phyloP scores from a whole-genome alignment of 1,140 invertebrate genomes.

The Chymomyza costata region DNA sequence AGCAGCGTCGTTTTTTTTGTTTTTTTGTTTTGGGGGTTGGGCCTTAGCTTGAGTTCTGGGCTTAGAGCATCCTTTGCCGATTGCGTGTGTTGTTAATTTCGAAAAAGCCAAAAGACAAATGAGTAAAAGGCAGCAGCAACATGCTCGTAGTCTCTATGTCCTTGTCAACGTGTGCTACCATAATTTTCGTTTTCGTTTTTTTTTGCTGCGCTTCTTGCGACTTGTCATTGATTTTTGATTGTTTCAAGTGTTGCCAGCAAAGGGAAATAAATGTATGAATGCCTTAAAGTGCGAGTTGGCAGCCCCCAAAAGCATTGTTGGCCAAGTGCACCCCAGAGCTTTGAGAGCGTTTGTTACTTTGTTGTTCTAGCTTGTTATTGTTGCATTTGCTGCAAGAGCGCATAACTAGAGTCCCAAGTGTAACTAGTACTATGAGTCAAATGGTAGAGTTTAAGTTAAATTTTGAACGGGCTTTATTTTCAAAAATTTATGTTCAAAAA shows the following conservation, averaged over 20 bases:
- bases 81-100: constrained; percentile 61
- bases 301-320: no score
- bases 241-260: constrained; percentile 54
- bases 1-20: no score
- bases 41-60: no score
- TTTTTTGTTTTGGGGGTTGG: no score
- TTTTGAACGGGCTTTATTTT: no score
- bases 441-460: no score
- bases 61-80: no score
- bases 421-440: no score
- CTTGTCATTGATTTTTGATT: constrained; percentile 69
- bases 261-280: constrained; percentile 9
- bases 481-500: no score
- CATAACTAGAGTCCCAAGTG: no score
- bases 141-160: constrained; percentile 52
- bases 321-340: constrained; percentile 68
- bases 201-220: constrained; percentile 1
- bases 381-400: constrained; percentile 7
- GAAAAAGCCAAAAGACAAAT: constrained; percentile 72
- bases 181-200: constrained; percentile 11
- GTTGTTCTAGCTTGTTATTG: constrained; percentile 12
- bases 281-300: constrained; percentile 1
- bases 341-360: constrained; percentile 49
- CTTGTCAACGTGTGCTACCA: constrained; percentile 36
- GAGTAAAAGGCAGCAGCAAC: constrained; percentile 55